phyloP scores from a whole-genome alignment of 2,113 vertebrate genomes.

The Collichthys lucidus region DNA sequence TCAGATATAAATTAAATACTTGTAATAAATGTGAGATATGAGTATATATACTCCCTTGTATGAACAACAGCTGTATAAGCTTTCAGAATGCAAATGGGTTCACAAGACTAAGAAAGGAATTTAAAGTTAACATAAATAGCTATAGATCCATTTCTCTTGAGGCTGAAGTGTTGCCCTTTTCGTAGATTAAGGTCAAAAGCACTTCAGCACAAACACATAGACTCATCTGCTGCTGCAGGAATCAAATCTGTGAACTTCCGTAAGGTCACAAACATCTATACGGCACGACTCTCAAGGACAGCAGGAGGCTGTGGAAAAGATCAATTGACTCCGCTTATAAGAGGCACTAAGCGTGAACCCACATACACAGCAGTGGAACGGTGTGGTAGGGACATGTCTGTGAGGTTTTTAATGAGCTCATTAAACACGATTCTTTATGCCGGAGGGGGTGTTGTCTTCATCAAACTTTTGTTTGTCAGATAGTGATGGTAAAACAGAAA shows the following conservation, averaged over 20 bases:
- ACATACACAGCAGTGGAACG: slow-evolving; percentile 1
- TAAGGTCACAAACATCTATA: not conserved
- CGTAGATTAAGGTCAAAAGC: not conserved
- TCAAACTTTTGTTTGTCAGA: slow-evolving; percentile 1
- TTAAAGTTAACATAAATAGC: not conserved
- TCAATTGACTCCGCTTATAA: slow-evolving; percentile 11
- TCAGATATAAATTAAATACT: slow-evolving; percentile 22
- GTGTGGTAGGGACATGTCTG: not conserved
- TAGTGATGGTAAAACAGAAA: not conserved
- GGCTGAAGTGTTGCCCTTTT: not conserved
- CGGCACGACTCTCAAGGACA: not conserved
- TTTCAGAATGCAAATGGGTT: not conserved
- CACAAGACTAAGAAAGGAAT: not conserved
- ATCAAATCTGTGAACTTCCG: slow-evolving; percentile 35
- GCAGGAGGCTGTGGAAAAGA: not conserved
- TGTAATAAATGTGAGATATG: not conserved
- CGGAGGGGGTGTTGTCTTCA: not conserved
- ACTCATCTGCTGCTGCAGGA: not conserved
- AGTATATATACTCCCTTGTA: not conserved
- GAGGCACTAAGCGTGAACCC: not conserved
- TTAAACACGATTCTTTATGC: slow-evolving; percentile 46
- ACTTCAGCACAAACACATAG: not conserved
- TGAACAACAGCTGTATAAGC: not conserved
- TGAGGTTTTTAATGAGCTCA: slow-evolving; percentile 57
- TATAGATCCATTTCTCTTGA: not conserved